These are phyloP conservation scores for Tapera naevia DNA, from an alignment of 2,797 vertebrate genomes.

Conservation along the genomic window DNA sequence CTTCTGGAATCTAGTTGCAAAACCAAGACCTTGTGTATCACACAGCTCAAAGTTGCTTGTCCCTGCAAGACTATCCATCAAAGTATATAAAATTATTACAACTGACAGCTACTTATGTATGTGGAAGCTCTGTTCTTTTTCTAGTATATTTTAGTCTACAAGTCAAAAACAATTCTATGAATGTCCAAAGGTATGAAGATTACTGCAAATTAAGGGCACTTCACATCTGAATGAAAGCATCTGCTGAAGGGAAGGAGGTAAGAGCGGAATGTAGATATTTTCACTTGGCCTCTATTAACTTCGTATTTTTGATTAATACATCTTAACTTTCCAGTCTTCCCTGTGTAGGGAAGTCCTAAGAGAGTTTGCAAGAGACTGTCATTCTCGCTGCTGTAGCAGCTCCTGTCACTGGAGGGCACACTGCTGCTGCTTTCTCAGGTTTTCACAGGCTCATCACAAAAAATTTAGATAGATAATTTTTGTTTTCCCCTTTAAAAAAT, in stretches of 20 bases:
- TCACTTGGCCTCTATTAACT: neutral
- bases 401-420: slow-evolving; percentile 64
- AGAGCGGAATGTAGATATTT: neutral
- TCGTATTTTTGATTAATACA: neutral
- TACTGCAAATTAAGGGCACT: neutral
- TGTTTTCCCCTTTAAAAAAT: neutral
- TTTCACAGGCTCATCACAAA: neutral
- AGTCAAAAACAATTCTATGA: neutral
- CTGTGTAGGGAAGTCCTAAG: neutral
- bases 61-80: neutral
- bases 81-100: neutral
- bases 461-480: neutral
- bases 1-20: neutral
- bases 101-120: neutral
- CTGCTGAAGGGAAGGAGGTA: neutral
- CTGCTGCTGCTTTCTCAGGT: slow-evolving; percentile 25
- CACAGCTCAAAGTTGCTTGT: neutral
- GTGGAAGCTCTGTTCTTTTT: neutral
- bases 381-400: slow-evolving; percentile 13
- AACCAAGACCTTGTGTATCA: neutral
- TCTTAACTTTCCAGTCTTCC: neutral
- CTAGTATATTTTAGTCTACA: neutral
- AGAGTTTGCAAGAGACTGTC: neutral
- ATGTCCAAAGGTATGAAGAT: neutral
- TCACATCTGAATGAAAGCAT: neutral